Base-by-base conservation (phyloP, 1,140 invertebrate genomes). In the Aphidius gifuensis region DNA sequence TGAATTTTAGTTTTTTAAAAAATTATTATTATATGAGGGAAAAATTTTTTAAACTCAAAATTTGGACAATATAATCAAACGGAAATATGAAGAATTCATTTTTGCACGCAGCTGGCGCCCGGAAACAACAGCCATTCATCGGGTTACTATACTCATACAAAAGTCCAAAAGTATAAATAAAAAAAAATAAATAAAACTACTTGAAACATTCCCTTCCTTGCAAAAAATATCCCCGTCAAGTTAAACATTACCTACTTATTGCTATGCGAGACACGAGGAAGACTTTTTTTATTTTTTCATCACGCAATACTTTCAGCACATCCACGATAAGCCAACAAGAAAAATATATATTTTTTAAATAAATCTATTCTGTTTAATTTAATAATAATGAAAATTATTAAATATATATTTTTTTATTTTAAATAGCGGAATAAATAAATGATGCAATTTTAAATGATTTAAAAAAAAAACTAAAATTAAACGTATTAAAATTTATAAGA, bases 31-130 rank as follows among this genome's bases (percentile, higher is more conserved):
- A 16, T 16, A 16, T 55, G 53, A 55, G 43, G 6, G 39, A 44
- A 44, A 44, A 44, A 44, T 44, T 9, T 9, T 7, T 9, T 7
- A 9, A 44, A 44, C 6, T 6, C 43, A 6, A 6, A 55, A 42
- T 40, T 11, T 55, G 53, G 40, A 53, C 49, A 60, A 61, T 61
- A 61, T 61, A 61, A 61, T 61, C 60, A 61, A 61, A 61, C 60
- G 51, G 51, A 61, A 61, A 51, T 32, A 32, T 44, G 42, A 39
- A 21, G 60, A 54, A 55, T 40, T 38, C 43, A 42, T 54, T 50
- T 54, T 48, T 43, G 23, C 60, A 61, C 60, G 60, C 60, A 61
- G 60, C 60, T 61, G 60, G 51, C 51, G 60, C 60, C 60, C 60
- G 50, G 60, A 61, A 61, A 61, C 60, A 55, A 55, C 60, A 61